Percentiles rank a stretch among this genome's conserved stretches.
These are phyloP conservation scores for Chalcosyrphus nemorum DNA, from an alignment of 2,888 invertebrate genomes.

Conservation along the genomic window DNA sequence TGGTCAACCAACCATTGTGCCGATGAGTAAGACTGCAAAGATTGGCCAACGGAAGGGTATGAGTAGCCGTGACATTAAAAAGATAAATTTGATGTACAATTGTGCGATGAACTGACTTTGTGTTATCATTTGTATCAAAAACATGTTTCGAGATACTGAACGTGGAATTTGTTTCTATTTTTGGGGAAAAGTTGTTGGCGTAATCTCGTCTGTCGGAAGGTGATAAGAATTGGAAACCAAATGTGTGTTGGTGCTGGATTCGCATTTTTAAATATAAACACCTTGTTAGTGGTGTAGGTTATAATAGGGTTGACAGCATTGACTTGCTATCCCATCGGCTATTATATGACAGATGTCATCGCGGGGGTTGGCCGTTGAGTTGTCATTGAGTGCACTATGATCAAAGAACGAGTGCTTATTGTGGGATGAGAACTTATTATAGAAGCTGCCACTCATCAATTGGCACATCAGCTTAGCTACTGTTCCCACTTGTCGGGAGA, in stretches of 20 bases:
- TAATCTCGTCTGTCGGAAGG: not conserved
- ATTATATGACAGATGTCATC: too few relatives aligned
- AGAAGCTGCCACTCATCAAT: too few relatives aligned
- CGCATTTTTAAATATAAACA: too few relatives aligned
- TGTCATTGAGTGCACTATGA: too few relatives aligned
- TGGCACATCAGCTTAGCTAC: too few relatives aligned
- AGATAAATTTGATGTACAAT: conserved; percentile 74
- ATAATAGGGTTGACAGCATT: too few relatives aligned
- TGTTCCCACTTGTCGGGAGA: too few relatives aligned
- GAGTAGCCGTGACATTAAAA: conserved; percentile 70
- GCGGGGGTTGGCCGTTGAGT: too few relatives aligned
- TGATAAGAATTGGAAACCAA: not conserved
- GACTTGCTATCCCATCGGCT: too few relatives aligned
- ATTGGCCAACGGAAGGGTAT: conserved; percentile 72
- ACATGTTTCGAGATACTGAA: not conserved
- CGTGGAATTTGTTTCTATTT: not conserved
- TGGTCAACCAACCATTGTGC: conserved; percentile 87
- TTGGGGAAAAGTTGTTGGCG: not conserved
- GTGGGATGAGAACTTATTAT: too few relatives aligned
- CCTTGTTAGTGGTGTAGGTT: too few relatives aligned
- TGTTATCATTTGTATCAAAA: not conserved
- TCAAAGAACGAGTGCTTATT: too few relatives aligned
- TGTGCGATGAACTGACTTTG: not conserved
- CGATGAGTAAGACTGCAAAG: conserved; percentile 76
- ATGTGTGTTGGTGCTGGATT: not conserved